These are phyloP conservation scores for Crepidodera aurea DNA, from an alignment of 2,888 invertebrate species.

Conservation along the genomic window DNA sequence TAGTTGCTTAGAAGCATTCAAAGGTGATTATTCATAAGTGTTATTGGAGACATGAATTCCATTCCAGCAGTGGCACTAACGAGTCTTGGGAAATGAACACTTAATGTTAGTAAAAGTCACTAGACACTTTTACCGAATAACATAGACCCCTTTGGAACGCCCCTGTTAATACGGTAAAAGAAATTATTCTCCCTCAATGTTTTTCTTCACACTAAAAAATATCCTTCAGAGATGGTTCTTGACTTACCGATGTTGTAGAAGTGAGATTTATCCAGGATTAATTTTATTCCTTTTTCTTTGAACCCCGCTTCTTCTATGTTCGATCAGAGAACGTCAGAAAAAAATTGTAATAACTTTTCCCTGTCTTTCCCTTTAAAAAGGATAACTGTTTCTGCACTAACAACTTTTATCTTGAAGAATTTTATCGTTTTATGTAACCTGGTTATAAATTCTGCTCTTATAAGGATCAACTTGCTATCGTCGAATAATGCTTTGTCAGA, in stretches of 20 bases:
- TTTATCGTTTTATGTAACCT: conserved; percentile 17
- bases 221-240: conserved; percentile 15
- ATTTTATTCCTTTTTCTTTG: conserved; percentile 22
- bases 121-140: too few relatives aligned
- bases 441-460: conserved; percentile 2
- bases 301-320: conserved; percentile 4
- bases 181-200: conserved; percentile 45
- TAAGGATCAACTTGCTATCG: background rate
- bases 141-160: too few relatives aligned
- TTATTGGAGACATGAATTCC: too few relatives aligned
- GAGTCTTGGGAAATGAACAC: too few relatives aligned
- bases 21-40: too few relatives aligned
- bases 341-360: conserved; percentile 22
- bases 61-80: too few relatives aligned
- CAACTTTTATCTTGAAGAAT: conserved; percentile 15
- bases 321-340: conserved; percentile 18
- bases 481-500: conserved; percentile 5
- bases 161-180: conserved; percentile 43
- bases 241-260: conserved; percentile 25
- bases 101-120: too few relatives aligned
- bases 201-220: conserved; percentile 39
- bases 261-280: conserved; percentile 23
- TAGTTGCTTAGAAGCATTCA: too few relatives aligned
- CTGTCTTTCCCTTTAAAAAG: conserved; percentile 12
- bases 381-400: conserved; percentile 23